Evolutionary conservation across 30 jellyfish, hydroid and myxozoan genomes (phyloP).

Genomic region (Clytia hemisphaerica): DNA sequence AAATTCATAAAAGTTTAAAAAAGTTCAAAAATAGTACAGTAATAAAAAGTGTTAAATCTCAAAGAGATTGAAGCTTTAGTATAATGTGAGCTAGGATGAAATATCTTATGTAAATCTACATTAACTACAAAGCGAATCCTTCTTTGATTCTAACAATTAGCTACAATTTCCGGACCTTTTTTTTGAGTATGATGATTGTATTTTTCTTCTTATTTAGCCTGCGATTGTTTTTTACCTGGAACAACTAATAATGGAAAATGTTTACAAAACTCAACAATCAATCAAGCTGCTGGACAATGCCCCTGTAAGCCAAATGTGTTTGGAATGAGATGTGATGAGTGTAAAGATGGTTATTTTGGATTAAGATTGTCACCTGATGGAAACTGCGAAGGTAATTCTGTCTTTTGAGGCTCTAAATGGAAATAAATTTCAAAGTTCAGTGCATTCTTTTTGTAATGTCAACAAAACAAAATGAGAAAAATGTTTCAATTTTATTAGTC

Average conservation of each 20-base stretch:
- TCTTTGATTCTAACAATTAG: not conserved
- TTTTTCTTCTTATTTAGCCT: slow-evolving; percentile 28
- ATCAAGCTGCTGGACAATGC: slow-evolving; percentile 60
- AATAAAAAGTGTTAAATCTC: too few species aligned
- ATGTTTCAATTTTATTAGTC: too few species aligned
- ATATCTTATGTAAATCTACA: too few species aligned
- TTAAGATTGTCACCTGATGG: slow-evolving; percentile 40
- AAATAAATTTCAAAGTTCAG: too few species aligned
- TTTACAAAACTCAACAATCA: slow-evolving; percentile 17
- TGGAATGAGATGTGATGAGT: slow-evolving; percentile 68
- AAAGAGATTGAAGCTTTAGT: too few species aligned
- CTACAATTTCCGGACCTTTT: not conserved
- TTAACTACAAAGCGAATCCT: too few species aligned
- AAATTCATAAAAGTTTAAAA: too few species aligned
- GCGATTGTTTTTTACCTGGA: slow-evolving; percentile 63
- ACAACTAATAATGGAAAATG: slow-evolving; percentile 51
- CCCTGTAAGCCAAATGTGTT: slow-evolving; percentile 41
- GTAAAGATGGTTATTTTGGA: slow-evolving; percentile 71
- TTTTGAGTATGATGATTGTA: not conserved
- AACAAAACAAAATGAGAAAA: too few species aligned
- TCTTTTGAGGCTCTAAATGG: slow-evolving; percentile 22
- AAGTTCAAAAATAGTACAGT: too few species aligned
- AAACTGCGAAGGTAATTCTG: slow-evolving; percentile 49
- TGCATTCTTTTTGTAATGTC: too few species aligned
- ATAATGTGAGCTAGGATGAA: too few species aligned